Conservation (phyloP, 2,888 invertebrate species). For the Prenolepis imparis region DNA sequence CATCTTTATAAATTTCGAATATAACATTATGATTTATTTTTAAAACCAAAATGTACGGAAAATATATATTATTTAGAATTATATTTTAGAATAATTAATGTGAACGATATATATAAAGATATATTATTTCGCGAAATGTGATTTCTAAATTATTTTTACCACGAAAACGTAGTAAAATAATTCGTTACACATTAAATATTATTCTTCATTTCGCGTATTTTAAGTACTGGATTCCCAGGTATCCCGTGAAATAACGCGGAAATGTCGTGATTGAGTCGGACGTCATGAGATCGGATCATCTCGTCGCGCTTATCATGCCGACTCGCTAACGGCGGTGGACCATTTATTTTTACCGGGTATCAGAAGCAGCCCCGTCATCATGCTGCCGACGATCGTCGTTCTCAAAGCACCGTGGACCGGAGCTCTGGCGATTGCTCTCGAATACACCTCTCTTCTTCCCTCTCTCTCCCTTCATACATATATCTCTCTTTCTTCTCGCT, state of each 20-base stretch:
- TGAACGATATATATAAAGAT: background rate
- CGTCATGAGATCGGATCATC: slow-evolving; percentile 48
- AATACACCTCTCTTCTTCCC: background rate
- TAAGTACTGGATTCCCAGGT: slow-evolving; percentile 4
- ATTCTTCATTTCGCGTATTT: slow-evolving; percentile 8
- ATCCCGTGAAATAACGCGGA: slow-evolving; percentile 50
- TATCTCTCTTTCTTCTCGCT: slow-evolving; percentile 2
- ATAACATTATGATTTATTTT: background rate
- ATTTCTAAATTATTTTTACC: background rate
- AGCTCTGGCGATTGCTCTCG: slow-evolving; percentile 60
- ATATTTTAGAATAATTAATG: background rate
- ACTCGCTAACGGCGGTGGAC: slow-evolving; percentile 40
- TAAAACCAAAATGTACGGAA: background rate
- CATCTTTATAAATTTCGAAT: background rate
- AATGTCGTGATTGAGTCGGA: slow-evolving; percentile 50
- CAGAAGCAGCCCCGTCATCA: slow-evolving; percentile 56
- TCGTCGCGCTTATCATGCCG: slow-evolving; percentile 51
- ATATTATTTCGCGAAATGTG: background rate
- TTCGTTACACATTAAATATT: slow-evolving; percentile 14
- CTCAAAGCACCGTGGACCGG: slow-evolving; percentile 52
- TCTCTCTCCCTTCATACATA: background rate
- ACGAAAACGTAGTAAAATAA: background rate
- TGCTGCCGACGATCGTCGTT: slow-evolving; percentile 61
- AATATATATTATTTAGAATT: background rate
- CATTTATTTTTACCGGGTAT: slow-evolving; percentile 52